These are phyloP conservation scores for Sapayoa aenigma DNA, from an alignment of 2,113 vertebrate genomes.

Conservation along the genomic window DNA sequence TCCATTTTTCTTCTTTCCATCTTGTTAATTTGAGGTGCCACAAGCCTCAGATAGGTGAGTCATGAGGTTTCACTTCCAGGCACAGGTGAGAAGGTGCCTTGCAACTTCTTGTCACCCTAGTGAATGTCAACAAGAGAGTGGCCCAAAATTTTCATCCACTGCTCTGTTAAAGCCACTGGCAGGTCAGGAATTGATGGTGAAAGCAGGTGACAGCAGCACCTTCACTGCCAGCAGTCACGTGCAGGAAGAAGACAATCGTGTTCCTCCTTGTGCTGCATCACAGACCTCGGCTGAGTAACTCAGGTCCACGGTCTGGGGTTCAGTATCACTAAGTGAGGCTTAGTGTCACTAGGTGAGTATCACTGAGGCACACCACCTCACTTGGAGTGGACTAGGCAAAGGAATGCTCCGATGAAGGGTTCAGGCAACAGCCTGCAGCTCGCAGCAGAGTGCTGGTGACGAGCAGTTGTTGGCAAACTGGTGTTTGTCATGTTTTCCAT, in stretches of 20 bases:
- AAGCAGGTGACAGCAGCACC: neutral
- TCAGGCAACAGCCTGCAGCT: neutral
- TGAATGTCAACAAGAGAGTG: neutral
- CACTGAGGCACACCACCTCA: neutral
- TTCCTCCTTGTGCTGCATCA: neutral
- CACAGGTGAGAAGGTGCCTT: neutral
- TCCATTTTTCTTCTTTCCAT: neutral
- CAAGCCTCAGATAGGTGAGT: neutral
- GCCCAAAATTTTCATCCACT: accelerated
- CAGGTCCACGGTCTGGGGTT: neutral
- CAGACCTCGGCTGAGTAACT: neutral
- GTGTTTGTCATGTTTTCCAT: neutral
- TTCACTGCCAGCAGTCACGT: accelerated
- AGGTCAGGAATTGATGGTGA: neutral
- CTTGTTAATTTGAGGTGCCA: neutral
- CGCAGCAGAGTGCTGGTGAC: neutral
- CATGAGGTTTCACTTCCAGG: neutral
- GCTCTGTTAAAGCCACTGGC: neutral
- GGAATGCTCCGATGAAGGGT: accelerated
- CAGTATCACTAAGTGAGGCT: neutral
- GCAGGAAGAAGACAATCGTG: neutral
- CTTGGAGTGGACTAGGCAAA: accelerated
- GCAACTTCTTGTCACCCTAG: neutral
- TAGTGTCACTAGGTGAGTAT: too few species aligned
- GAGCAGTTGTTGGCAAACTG: neutral